Evolutionary conservation across 2,113 vertebrate genomes (phyloP).

Genomic region (human (Homo sapiens)): GRCh38 chr3:173251501-173252000

Average conservation of each 20-base stretch:
- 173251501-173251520: background rate
- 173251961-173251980: too few relatives aligned
- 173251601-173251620: background rate
- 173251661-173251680: background rate
- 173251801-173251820: background rate
- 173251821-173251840: background rate
- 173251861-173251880: background rate
- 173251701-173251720: background rate
- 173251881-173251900: background rate
- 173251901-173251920: conserved; percentile 10
- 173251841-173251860: background rate
- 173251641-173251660: background rate
- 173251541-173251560: background rate
- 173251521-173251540: background rate
- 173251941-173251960: background rate
- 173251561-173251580: conserved; percentile 7
- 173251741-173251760: background rate
- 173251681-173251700: conserved; percentile 3
- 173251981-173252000: too few relatives aligned
- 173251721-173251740: background rate
- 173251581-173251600: conserved; percentile 27
- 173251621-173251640: background rate
- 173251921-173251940: background rate
- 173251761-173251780: background rate
- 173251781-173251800: conserved; percentile 6